Evolutionary conservation across 1,140 invertebrate species (phyloP).

Genomic region (Drosophila hydei): DNA sequence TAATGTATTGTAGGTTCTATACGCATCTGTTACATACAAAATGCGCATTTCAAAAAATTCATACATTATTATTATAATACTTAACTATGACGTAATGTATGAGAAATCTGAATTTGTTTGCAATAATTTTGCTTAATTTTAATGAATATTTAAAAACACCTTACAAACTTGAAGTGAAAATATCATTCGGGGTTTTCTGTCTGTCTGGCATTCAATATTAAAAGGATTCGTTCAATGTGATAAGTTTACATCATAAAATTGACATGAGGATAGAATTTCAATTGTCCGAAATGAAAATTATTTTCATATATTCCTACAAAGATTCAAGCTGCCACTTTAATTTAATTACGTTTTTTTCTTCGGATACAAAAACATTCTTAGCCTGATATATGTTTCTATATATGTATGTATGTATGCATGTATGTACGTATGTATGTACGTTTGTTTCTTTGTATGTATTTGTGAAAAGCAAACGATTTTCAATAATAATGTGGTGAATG

Average conservation of each 20-base stretch:
- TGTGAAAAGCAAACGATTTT: background rate
- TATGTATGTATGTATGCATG: conserved; percentile 12
- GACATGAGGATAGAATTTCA: conserved; percentile 53
- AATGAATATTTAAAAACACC: conserved; percentile 71
- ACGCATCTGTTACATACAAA: conserved; percentile 69
- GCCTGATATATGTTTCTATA: conserved; percentile 42
- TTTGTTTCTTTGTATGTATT: conserved; percentile 9
- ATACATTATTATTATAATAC: conserved; percentile 76
- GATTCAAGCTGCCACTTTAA: conserved; percentile 21
- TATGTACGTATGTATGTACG: conserved; percentile 9
- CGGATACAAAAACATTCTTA: conserved; percentile 47
- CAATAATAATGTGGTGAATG: conserved; percentile 30
- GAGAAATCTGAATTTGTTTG: conserved; percentile 66
- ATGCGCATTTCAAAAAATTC: conserved; percentile 70
- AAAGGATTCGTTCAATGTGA: conserved; percentile 26
- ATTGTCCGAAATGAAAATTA: conserved; percentile 20
- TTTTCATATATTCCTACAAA: conserved; percentile 13
- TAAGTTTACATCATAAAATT: conserved; percentile 55
- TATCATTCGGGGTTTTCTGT: conserved; percentile 49
- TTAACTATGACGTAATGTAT: conserved; percentile 79
- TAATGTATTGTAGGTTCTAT: conserved; percentile 69
- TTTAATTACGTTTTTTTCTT: conserved; percentile 9
- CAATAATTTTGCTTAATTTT: conserved; percentile 64
- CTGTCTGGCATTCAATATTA: conserved; percentile 17
- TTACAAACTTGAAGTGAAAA: conserved; percentile 63